A percentile compares a stretch with the other conserved stretches of the same genome.
These are phyloP conservation scores for Encarsia formosa DNA, from an alignment of 2,888 invertebrate genomes.

Conservation along the genomic window DNA sequence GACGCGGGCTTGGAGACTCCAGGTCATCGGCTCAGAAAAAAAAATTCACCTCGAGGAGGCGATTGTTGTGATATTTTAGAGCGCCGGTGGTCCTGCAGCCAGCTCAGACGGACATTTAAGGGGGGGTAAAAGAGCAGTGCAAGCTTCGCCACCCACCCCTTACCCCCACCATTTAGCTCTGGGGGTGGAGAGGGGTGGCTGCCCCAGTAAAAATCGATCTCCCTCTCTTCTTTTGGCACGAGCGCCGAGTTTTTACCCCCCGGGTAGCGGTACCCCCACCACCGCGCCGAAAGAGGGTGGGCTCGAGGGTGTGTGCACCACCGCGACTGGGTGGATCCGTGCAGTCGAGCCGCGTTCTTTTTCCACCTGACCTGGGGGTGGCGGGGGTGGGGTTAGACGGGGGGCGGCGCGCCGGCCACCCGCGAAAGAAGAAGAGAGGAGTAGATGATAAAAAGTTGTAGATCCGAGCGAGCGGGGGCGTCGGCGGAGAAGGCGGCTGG, in stretches of 20 bases:
- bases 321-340: constrained; percentile 4
- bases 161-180: constrained; percentile 25
- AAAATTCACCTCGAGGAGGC: background rate
- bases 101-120: constrained; percentile 20
- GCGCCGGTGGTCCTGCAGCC: constrained; percentile 20
- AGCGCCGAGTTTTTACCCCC: background rate
- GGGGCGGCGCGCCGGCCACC: constrained; percentile 8
- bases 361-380: background rate
- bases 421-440: constrained; percentile 26
- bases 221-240: constrained; percentile 37
- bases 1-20: too few relatives aligned
- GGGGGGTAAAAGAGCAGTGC: constrained; percentile 18
- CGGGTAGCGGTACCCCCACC: background rate
- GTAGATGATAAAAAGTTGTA: constrained; percentile 26
- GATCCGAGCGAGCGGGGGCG: constrained; percentile 25
- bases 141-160: too few relatives aligned
- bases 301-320: constrained; percentile 1
- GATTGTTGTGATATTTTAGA: background rate
- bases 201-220: constrained; percentile 56
- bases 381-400: constrained; percentile 28
- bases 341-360: constrained; percentile 2
- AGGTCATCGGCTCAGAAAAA: background rate
- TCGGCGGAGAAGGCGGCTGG: constrained; percentile 30
- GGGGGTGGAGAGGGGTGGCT: constrained; percentile 42
- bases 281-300: constrained; percentile 21